Evolutionary conservation across 2,888 invertebrate genomes (phyloP).

Genomic region (Mamestra brassicae): DNA sequence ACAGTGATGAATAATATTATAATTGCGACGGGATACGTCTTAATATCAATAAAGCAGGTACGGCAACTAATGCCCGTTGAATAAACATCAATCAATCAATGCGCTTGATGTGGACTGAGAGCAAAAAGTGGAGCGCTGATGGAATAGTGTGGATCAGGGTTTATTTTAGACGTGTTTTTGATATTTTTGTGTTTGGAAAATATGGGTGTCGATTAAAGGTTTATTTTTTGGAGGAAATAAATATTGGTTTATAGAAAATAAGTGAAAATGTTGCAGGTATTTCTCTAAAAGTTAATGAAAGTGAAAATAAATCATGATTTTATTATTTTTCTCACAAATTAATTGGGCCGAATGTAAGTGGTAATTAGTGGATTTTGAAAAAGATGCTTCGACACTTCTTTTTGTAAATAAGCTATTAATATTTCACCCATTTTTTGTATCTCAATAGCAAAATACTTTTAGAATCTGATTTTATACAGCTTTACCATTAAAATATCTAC

Average conservation of each 20-base stretch:
- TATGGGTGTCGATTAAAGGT: not conserved
- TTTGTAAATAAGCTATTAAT: too few species aligned
- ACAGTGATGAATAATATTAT: slow-evolving; percentile 70
- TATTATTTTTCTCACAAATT: too few species aligned
- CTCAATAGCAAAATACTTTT: too few species aligned
- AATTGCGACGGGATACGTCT: slow-evolving; percentile 74
- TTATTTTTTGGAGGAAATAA: not conserved
- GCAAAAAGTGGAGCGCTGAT: slow-evolving; percentile 72
- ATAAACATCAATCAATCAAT: slow-evolving; percentile 89
- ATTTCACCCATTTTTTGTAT: too few species aligned
- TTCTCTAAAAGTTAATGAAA: too few species aligned
- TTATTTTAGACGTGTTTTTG: slow-evolving; percentile 22
- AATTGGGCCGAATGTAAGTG: too few species aligned
- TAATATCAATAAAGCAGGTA: slow-evolving; percentile 86
- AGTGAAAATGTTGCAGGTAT: not conserved
- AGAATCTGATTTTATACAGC: too few species aligned
- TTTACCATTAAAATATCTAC: too few species aligned
- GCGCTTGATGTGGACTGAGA: slow-evolving; percentile 74
- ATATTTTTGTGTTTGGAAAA: slow-evolving; percentile 7
- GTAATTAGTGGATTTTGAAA: too few species aligned
- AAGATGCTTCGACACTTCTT: too few species aligned
- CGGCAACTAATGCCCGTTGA: slow-evolving; percentile 80
- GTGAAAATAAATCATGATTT: too few species aligned
- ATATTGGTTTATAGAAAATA: not conserved
- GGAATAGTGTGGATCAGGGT: slow-evolving; percentile 72